These are phyloP conservation scores for Xiphorhynchus elegans DNA, from an alignment of 2,113 vertebrate genomes.

Conservation along the genomic window DNA sequence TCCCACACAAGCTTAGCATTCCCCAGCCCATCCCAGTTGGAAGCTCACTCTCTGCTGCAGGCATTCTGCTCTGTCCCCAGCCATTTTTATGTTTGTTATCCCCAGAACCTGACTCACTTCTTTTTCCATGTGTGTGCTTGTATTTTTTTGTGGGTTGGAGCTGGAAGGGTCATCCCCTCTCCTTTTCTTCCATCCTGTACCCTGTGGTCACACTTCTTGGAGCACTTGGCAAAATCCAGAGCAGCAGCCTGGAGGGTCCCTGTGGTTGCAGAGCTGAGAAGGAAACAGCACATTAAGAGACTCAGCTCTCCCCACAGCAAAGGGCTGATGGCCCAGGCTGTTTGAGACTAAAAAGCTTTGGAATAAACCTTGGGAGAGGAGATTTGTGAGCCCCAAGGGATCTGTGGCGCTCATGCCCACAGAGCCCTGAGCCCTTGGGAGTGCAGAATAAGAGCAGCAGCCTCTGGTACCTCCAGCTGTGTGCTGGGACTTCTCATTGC, in stretches of 20 bases:
- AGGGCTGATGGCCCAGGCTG: neutral
- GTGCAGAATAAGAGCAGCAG: neutral
- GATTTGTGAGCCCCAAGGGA: too few species aligned
- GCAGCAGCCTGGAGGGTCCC: neutral
- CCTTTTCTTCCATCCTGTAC: accelerated
- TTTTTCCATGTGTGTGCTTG: accelerated
- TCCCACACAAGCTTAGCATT: neutral
- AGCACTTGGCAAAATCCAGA: neutral
- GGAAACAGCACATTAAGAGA: accelerated
- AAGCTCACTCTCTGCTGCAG: accelerated
- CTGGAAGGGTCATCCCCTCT: neutral
- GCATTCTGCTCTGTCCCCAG: neutral
- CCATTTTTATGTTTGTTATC: neutral
- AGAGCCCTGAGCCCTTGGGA: neutral
- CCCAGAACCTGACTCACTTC: neutral
- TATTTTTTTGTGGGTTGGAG: neutral
- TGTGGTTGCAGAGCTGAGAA: neutral
- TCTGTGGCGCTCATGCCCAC: neutral
- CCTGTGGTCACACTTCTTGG: accelerated
- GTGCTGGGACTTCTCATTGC: neutral
- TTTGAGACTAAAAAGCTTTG: neutral
- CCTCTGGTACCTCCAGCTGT: neutral
- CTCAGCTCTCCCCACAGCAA: neutral
- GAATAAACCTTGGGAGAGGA: neutral
- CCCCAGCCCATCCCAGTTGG: accelerated